A percentile compares a stretch with the other conserved stretches of the same genome.
Conservation (phyloP, 2,888 invertebrate genomes). For the Eupithecia tripunctaria region DNA sequence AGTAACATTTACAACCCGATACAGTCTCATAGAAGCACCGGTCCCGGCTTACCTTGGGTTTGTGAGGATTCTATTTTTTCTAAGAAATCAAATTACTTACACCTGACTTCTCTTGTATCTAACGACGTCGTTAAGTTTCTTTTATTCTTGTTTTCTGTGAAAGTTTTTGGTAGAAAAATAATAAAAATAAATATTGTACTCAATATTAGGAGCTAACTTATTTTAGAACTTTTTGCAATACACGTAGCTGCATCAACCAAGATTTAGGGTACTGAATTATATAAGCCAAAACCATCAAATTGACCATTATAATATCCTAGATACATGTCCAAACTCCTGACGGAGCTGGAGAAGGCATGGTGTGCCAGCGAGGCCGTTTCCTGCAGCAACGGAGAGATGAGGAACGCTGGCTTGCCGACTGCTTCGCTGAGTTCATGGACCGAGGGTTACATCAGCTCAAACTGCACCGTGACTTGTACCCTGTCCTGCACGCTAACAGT, state of each 20-base stretch:
- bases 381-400: slow-evolving; percentile 85
- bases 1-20: slow-evolving; percentile 11
- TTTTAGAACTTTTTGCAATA: background rate
- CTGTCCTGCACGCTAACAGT: slow-evolving; percentile 88
- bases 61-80: slow-evolving; percentile 4
- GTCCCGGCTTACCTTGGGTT: slow-evolving; percentile 5
- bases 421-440: slow-evolving; percentile 93
- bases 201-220: background rate
- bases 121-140: background rate
- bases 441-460: slow-evolving; percentile 92
- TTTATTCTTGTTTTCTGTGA: background rate
- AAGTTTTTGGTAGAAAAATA: background rate
- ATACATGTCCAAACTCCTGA: slow-evolving; percentile 84
- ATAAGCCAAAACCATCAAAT: no score
- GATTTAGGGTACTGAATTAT: no score
- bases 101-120: slow-evolving; percentile 1
- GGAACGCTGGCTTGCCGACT: slow-evolving; percentile 95
- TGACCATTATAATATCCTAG: slow-evolving; percentile 49
- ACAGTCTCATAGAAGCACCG: slow-evolving; percentile 17
- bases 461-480: slow-evolving; percentile 93
- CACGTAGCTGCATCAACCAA: background rate
- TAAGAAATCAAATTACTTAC: background rate
- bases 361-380: slow-evolving; percentile 83
- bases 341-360: slow-evolving; percentile 89
- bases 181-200: background rate